These are phyloP conservation scores for Drosophila quasianomalipes DNA, from an alignment of 2,888 invertebrate species.

Conservation along the genomic window DNA sequence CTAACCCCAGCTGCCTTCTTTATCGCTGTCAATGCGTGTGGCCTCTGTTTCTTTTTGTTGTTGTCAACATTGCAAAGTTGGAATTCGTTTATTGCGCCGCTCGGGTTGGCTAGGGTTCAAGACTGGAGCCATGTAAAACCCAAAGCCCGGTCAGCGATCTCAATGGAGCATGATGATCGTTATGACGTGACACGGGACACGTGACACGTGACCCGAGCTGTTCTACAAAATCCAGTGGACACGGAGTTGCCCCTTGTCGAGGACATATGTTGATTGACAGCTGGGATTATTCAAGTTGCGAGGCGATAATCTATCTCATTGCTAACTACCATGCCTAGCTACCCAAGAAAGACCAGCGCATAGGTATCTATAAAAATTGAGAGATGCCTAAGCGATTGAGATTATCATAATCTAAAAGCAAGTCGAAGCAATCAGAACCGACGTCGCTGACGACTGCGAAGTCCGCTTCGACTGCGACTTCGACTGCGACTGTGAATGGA, in stretches of 20 bases:
- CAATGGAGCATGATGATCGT: conserved; percentile 20
- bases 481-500: conserved; percentile 28
- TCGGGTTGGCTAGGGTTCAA: conserved; percentile 40
- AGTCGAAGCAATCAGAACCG: conserved; percentile 17
- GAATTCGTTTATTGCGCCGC: conserved; percentile 9
- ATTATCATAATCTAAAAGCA: conserved; percentile 36
- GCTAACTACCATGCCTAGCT: neutral
- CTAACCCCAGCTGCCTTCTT: neutral
- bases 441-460: conserved; percentile 1
- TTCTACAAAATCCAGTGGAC: conserved; percentile 19
- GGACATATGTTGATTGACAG: conserved; percentile 61
- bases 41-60: conserved; percentile 25
- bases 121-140: conserved; percentile 20
- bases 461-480: neutral
- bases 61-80: conserved; percentile 6
- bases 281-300: neutral
- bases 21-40: conserved; percentile 36
- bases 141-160: conserved; percentile 19
- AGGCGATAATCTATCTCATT: neutral
- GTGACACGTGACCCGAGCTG: conserved; percentile 6
- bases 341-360: neutral
- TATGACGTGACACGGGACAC: conserved; percentile 8
- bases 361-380: neutral
- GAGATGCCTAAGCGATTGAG: conserved; percentile 12
- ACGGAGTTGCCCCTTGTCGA: conserved; percentile 39